Evolutionary conservation across 2,888 invertebrate species (phyloP), one percentile per base, ranked within the genome.

Genomic region (Drosophila limbata): DNA sequence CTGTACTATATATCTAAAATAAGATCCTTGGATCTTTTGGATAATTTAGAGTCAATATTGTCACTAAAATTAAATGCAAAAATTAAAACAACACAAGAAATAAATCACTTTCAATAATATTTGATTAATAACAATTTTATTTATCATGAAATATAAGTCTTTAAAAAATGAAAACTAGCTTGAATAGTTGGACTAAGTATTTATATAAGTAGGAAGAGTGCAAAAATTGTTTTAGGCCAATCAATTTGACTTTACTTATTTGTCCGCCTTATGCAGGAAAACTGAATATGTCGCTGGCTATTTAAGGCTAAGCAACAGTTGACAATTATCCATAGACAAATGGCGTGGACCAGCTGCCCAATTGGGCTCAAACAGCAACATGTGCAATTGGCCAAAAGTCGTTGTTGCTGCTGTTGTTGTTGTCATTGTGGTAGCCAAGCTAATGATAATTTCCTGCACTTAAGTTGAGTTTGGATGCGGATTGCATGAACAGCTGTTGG

Each of bases 361-460:
- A 65, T 59, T 73, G 73, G 73, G 73, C 31, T 6, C 37, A 15
- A 45, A 37, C 28, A 28, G n/a, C 76, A 28, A 69, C 42, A 64
- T 39, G 15, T 78, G 75, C 78, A 73, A 73, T 65, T 74, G 79
- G 53, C 74, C 75, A 76, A 73, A 74, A 48, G 57, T 51, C 42
- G 45, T 61, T 50, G 57, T 51, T 37, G 45, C 56, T 50, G 66
- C 19, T 10, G 66, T 19, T 10, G 21, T 28, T 15, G 45, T 66
- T 50, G 61, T 31, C 9, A 13, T 44, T 39, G 52, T 13, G 44
- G 17, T 45, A 37, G 45, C 28, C 45, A 52, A 62, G 48, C 50
- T 69, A 76, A 76, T 76, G 40, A 61, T 51, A 39, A 44, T 64
- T 76, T 76, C 75, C 76, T 76, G 76, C 75, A 76, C 59, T 66